These are phyloP conservation scores for Drosophila willistoni DNA, from an alignment of 1,140 invertebrate genomes.

Conservation along the genomic window DNA sequence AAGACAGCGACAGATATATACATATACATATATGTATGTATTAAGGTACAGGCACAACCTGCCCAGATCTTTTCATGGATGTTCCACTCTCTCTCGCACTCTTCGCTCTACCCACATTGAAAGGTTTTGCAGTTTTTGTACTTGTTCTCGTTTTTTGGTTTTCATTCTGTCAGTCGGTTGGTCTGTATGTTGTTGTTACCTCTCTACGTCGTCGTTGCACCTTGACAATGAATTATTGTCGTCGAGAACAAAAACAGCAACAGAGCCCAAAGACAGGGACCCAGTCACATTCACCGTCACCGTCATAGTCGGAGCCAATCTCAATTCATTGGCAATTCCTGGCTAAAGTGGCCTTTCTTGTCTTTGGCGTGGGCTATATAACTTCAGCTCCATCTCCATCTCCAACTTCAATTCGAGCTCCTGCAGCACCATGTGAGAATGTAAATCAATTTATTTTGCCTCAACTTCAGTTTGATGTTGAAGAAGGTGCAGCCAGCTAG, in stretches of 20 bases:
- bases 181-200: conserved; percentile 2
- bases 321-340: conserved; percentile 70
- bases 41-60: conserved; percentile 29
- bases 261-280: conserved; percentile 24
- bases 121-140: conserved; percentile 26
- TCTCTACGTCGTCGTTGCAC: conserved; percentile 65
- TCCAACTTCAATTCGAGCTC: conserved; percentile 3
- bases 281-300: conserved; percentile 3
- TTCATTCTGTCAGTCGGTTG: background rate
- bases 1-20: conserved; percentile 18
- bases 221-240: conserved; percentile 78
- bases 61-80: conserved; percentile 19
- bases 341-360: conserved; percentile 69
- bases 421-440: conserved; percentile 31
- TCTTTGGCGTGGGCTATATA: conserved; percentile 44
- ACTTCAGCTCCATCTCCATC: background rate
- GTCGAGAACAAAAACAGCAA: conserved; percentile 20
- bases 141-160: background rate
- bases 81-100: conserved; percentile 15
- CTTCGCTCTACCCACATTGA: conserved; percentile 50
- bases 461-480: conserved; percentile 48
- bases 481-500: conserved; percentile 20
- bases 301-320: conserved; percentile 35
- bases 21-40: background rate
- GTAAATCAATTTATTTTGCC: conserved; percentile 72